These are phyloP conservation scores for Gymnoscelis rufifasciata DNA, from an alignment of 2,888 invertebrate genomes.

Conservation along the genomic window DNA sequence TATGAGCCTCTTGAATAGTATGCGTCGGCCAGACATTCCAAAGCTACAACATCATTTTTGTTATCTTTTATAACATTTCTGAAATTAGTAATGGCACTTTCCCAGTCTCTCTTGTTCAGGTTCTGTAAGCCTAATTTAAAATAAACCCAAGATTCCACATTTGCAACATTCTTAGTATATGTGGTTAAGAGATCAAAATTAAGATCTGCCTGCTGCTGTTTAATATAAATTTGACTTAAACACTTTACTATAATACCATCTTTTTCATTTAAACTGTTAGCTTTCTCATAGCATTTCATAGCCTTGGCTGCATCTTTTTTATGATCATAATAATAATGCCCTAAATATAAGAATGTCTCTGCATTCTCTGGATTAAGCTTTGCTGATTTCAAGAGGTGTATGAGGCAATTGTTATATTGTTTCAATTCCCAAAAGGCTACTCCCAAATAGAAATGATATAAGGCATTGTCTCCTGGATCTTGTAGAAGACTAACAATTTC, in stretches of 20 bases:
- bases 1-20: conserved; percentile 94
- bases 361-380: conserved; percentile 86
- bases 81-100: conserved; percentile 86
- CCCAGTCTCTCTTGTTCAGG: conserved; percentile 84
- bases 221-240: conserved; percentile 86
- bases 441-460: conserved; percentile 80
- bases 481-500: conserved; percentile 79
- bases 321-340: conserved; percentile 83
- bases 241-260: conserved; percentile 84
- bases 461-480: conserved; percentile 55
- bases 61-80: conserved; percentile 85
- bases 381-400: conserved; percentile 83
- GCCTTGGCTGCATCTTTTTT: conserved; percentile 85
- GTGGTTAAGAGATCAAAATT: conserved; percentile 81
- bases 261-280: conserved; percentile 84
- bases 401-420: conserved; percentile 80
- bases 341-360: conserved; percentile 86
- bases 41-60: conserved; percentile 84
- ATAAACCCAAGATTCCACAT: conserved; percentile 86
- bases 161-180: conserved; percentile 61
- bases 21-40: conserved; percentile 95
- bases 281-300: conserved; percentile 90
- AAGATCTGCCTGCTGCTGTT: conserved; percentile 81
- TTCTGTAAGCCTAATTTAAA: conserved; percentile 91
- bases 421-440: conserved; percentile 79